These are phyloP conservation scores for Tethya wilhelma DNA, from an alignment of 37 sponge, comb jelly and placozoan genomes.

Conservation along the genomic window DNA sequence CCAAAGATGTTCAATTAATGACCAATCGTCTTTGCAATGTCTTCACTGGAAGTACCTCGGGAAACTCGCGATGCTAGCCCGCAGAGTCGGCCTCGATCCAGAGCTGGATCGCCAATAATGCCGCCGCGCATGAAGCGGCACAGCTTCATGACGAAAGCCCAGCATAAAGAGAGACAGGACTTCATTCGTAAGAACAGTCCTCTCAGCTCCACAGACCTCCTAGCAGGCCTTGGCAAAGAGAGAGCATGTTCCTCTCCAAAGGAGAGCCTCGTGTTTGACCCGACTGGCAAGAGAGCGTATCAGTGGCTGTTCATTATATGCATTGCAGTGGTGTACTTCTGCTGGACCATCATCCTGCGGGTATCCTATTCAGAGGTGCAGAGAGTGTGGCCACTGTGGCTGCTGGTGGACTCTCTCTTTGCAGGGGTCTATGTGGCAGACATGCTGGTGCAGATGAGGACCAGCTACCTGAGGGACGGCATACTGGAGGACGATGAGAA, in stretches of 20 bases:
- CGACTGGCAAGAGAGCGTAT: constrained; percentile 12
- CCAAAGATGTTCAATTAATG: too few relatives aligned
- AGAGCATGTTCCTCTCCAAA: background rate
- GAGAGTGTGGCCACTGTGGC: constrained; percentile 14
- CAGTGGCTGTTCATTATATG: constrained; percentile 28
- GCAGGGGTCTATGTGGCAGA: constrained; percentile 31
- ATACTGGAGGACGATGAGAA: constrained; percentile 39
- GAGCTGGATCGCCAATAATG: too few relatives aligned
- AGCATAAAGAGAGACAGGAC: constrained; percentile 9
- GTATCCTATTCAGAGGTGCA: constrained; percentile 6
- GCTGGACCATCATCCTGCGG: constrained; percentile 22
- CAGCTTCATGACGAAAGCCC: background rate
- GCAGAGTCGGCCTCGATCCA: too few relatives aligned
- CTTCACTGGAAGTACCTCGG: too few relatives aligned
- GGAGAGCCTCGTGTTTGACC: constrained; percentile 11
- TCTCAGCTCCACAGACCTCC: constrained; percentile 18
- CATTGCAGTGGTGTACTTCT: constrained; percentile 33
- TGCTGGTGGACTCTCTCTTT: constrained; percentile 28
- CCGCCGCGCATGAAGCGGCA: too few relatives aligned
- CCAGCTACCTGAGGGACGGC: constrained; percentile 57
- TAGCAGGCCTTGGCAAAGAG: background rate
- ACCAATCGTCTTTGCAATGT: too few relatives aligned
- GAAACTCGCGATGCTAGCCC: too few relatives aligned
- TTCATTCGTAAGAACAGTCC: constrained; percentile 42
- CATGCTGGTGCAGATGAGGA: constrained; percentile 33